A percentile compares a stretch with the other conserved stretches of the same genome.
phyloP scores from a whole-genome alignment of 2,797 vertebrate genomes.

The Myotis myotis region DNA sequence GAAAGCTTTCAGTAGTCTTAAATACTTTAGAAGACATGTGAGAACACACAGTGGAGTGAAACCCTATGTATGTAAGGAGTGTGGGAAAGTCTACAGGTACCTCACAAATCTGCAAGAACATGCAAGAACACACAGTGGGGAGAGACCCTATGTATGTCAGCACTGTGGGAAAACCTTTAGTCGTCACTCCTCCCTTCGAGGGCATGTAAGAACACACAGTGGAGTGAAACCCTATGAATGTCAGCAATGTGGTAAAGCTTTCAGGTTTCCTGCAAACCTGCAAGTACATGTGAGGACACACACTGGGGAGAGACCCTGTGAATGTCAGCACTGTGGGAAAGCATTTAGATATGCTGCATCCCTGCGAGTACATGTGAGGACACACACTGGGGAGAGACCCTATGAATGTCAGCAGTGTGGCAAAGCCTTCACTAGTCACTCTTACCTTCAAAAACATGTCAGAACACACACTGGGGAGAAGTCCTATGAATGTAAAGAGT shows the following conservation, averaged over 20 bases:
- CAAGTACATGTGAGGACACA: conserved; percentile 20
- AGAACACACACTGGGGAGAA: conserved; percentile 43
- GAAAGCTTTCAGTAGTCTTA: neutral
- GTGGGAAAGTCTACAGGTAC: conserved; percentile 22
- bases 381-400: neutral
- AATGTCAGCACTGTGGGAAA: conserved; percentile 42
- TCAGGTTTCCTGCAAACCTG: neutral
- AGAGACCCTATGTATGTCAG: conserved; percentile 37
- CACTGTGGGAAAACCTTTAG: conserved; percentile 66
- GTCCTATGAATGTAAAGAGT: conserved; percentile 44
- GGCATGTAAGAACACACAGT: conserved; percentile 20
- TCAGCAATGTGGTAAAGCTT: conserved; percentile 39
- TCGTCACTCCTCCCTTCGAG: conserved; percentile 46
- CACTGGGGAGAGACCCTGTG: conserved; percentile 33
- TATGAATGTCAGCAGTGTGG: neutral
- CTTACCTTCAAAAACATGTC: neutral
- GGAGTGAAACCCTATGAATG: conserved; percentile 58
- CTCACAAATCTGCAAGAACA: conserved; percentile 13
- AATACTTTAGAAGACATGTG: neutral
- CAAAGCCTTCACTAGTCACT: neutral
- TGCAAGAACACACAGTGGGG: neutral
- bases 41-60: conserved; percentile 67
- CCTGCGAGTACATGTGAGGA: conserved; percentile 30
- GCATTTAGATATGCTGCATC: neutral
- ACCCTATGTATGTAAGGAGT: conserved; percentile 26